A percentile compares a stretch with the other conserved stretches of the same genome.
phyloP scores from a whole-genome alignment of 2,113 vertebrate species.

The Nyctibius bracteatus region DNA sequence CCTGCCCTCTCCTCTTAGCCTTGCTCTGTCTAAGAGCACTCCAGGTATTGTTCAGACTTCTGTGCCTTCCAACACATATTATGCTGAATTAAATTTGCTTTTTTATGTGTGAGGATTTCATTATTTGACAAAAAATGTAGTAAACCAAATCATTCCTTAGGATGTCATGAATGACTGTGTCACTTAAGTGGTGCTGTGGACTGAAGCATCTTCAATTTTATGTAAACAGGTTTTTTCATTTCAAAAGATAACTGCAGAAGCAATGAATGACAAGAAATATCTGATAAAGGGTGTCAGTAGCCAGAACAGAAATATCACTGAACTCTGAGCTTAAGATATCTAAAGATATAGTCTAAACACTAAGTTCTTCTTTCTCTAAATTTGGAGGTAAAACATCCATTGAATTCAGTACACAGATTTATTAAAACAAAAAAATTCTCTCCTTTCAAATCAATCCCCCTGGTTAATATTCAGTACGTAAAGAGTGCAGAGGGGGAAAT shows the following conservation, averaged over 20 bases:
- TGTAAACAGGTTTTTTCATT: not conserved
- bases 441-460: not conserved
- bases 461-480: not conserved
- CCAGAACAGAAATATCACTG: not conserved
- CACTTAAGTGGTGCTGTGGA: not conserved
- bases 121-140: not conserved
- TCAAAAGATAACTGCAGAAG: not conserved
- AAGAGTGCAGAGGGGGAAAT: not conserved
- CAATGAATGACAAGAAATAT: not conserved
- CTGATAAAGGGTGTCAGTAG: not conserved
- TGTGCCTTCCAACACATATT: not conserved
- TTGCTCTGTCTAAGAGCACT: not conserved
- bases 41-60: not conserved
- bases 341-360: not conserved
- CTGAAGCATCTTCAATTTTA: not conserved
- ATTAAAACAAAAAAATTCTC: not conserved
- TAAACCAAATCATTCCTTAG: not conserved
- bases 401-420: not conserved
- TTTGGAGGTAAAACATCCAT: accelerated
- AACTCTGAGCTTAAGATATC: not conserved
- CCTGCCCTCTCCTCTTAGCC: not conserved
- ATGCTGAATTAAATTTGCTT: not conserved
- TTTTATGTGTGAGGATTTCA: not conserved
- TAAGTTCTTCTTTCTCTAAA: not conserved
- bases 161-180: not conserved